These are phyloP conservation scores for Meda fulgida DNA, from an alignment of 2,797 vertebrate species.

Conservation along the genomic window DNA sequence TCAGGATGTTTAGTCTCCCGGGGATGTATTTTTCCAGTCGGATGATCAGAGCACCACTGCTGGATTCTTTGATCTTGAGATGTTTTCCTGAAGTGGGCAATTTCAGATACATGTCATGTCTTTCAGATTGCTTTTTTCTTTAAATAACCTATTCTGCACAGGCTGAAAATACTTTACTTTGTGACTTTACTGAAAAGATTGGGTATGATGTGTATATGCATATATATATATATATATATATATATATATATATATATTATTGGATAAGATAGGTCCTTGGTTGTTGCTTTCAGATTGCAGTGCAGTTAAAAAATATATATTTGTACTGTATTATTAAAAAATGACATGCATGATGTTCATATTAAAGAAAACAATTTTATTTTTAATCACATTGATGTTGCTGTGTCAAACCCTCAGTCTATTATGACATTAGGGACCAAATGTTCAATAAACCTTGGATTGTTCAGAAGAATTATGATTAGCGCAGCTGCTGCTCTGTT, in stretches of 20 bases:
- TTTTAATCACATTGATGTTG: too few species aligned
- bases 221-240: too few species aligned
- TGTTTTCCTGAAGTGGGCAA: neutral
- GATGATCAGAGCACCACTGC: slow-evolving; percentile 4
- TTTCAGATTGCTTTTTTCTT: neutral
- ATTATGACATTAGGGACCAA: slow-evolving; percentile 13
- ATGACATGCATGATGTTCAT: neutral
- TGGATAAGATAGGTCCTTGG: neutral
- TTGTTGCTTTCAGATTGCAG: neutral
- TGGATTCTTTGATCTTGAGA: slow-evolving; percentile 22
- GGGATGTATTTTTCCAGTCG: slow-evolving; percentile 2
- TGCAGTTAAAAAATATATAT: neutral
- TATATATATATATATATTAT: too few species aligned
- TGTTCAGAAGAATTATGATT: neutral
- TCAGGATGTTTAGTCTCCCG: slow-evolving; percentile 30
- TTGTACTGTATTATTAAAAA: neutral
- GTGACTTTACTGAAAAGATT: neutral
- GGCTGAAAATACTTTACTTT: neutral
- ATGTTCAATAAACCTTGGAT: neutral
- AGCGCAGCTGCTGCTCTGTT: neutral
- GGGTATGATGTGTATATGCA: too few species aligned
- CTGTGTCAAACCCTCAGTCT: neutral
- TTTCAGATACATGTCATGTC: neutral
- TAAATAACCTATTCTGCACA: neutral
- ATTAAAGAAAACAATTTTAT: neutral